Conservation (phyloP, 2,888 invertebrate species). For the Epinotia demarniana region DNA sequence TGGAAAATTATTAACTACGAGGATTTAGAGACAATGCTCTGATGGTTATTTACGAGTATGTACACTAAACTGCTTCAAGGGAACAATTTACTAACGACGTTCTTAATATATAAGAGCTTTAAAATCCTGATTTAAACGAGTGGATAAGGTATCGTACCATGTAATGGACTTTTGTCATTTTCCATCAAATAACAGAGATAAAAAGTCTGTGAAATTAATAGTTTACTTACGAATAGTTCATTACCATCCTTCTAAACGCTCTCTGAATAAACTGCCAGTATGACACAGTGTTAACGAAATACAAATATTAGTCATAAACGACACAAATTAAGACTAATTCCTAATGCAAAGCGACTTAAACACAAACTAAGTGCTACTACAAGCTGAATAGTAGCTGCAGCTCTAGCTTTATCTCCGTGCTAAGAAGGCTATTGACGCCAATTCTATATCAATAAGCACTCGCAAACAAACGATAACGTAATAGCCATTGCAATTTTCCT, state of each 20-base stretch:
- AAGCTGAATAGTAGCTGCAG: constrained; percentile 68
- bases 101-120: neutral
- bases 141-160: neutral
- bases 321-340: constrained; percentile 83
- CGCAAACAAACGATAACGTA: neutral
- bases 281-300: constrained; percentile 79
- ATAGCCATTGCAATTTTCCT: neutral
- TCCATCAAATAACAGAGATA: neutral
- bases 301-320: constrained; percentile 79
- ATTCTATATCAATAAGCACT: constrained; percentile 32
- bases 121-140: neutral
- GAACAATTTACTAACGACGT: neutral
- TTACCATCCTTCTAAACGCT: constrained; percentile 24
- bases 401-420: constrained; percentile 50
- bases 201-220: neutral
- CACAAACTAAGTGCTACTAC: constrained; percentile 81
- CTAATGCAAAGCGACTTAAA: constrained; percentile 79
- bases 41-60: too few relatives aligned
- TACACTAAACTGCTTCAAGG: neutral
- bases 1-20: neutral
- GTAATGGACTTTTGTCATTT: neutral
- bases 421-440: constrained; percentile 36
- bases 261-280: constrained; percentile 50
- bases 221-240: constrained; percentile 1
- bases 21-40: too few relatives aligned